Evolutionary conservation across 2,113 vertebrate genomes (phyloP), one percentile per base, ranked within the genome.

Genomic region (Phrynocephalus versicolor): DNA sequence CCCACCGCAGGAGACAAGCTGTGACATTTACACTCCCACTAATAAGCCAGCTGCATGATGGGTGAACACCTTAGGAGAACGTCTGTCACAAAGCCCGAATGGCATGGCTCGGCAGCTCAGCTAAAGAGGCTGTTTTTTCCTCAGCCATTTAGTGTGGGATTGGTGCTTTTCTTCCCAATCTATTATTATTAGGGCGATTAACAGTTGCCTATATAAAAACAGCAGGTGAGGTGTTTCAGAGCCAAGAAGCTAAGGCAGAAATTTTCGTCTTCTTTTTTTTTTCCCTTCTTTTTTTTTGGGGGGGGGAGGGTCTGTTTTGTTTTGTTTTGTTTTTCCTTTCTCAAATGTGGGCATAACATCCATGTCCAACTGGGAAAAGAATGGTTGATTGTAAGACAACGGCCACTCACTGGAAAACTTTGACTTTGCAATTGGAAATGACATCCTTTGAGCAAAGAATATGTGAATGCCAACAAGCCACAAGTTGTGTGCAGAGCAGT

Each of bases 21-120:
- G 82, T 95, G 93, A 94, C 94, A 95, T 96, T 95, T 94, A 94
- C 89, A 94, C 94, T 94, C 95, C 94, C 94, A 96, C 96, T 92
- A 88, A 91, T 95, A 95, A 95, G 95, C 94, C 95, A 95, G 86
- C 80, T 95, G 4, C 0, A 83, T 85, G 90, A 92, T 89, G 93
- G 94, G 93, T 91, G 90, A 41, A 85, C 89, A 92, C 92, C 74
- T 65, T 65, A n/a, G 88, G 85, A 91, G 90, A 90, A 78, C 92
- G 91, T 88, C 91, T 95, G 89, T 92, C 94, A 94, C 85, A 89
- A 81, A 92, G 90, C 86, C 83, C 0, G 0, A 91, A 85, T 67
- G 89, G 79, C 73, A 82, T 87, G 75, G 45, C 89, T 39, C 21
- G 51, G 82, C 88, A 64, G 70, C 73, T 87, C 85, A 55, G 33